phyloP scores from a whole-genome alignment of 2,113 vertebrate species.

The Protomyctophum bolini region DNA sequence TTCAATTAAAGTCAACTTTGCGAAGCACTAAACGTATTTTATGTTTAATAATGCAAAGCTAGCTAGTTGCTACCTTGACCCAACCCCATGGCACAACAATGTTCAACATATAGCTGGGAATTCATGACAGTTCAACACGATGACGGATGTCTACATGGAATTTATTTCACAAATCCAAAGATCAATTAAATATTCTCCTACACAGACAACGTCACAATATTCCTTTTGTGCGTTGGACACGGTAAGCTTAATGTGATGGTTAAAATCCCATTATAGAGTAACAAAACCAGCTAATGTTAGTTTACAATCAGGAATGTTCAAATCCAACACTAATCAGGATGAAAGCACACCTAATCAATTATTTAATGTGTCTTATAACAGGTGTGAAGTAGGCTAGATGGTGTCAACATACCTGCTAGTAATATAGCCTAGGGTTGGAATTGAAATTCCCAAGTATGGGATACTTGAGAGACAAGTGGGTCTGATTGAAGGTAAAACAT shows the following conservation, averaged over 20 bases:
- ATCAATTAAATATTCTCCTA: conserved; percentile 6
- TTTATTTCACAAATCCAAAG: conserved; percentile 68
- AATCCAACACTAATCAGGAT: conserved; percentile 10
- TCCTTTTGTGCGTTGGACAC: conserved; percentile 51
- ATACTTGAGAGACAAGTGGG: neutral
- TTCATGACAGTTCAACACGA: neutral
- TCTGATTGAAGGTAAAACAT: neutral
- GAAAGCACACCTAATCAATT: conserved; percentile 10
- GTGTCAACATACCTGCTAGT: too few relatives aligned
- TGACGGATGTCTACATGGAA: conserved; percentile 4
- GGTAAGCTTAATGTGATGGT: conserved; percentile 38
- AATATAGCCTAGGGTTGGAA: too few relatives aligned
- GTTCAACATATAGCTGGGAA: neutral
- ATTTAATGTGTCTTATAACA: neutral
- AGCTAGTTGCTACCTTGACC: too few relatives aligned
- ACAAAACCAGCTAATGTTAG: conserved; percentile 1
- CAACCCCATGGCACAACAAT: too few relatives aligned
- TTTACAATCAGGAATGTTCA: neutral
- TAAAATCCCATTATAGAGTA: conserved; percentile 17
- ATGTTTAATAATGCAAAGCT: too few relatives aligned
- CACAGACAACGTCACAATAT: conserved; percentile 18
- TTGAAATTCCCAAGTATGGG: too few relatives aligned
- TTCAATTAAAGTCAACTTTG: too few relatives aligned
- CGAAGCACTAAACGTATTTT: too few relatives aligned
- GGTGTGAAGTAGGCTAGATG: too few relatives aligned